Evolutionary conservation across 1,140 invertebrate genomes (phyloP), one percentile per base, ranked within the genome.

Genomic region (Lordiphosa stackelbergi): DNA sequence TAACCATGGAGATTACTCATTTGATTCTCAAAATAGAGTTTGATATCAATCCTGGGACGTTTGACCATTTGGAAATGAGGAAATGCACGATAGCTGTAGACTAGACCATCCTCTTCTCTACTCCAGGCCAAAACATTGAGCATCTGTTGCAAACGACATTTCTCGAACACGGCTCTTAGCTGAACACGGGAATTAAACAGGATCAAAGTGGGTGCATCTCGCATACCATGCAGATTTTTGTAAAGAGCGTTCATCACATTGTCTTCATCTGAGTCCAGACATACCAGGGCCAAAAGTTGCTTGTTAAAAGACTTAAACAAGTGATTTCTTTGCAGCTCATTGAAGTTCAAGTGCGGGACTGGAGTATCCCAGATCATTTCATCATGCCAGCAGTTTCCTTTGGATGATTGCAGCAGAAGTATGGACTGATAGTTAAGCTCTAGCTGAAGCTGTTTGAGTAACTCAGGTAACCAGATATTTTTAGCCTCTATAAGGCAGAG

Each of bases 41-140:
- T 4, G 5, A 69, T 34, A 13, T 58, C 11, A 0, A 0, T 12
- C 7, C 58, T 4, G 0, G 3, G 41, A n/a, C 72, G 51, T 13
- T 59, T 31, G 0, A 58, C 11, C 1, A 77, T 7, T 8, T 13
- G 38, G 7, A 77, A 59, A 2, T 8, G 9, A 0, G 75, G 75
- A 38, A 69, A 79, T 1, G 68, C 68, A 0, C 47, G 38, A 43
- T 57, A 83, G 42, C 77, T 79, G 40, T 83, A 65, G 5, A 83
- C 16, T 8, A 46, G 2, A 3, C 7, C 7, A 13, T 57, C 16
- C 2, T 1, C 19, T 31, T 56, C 38, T 5, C 4, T 5, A 24
- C 11, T 22, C 5, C 64, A 40, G 7, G 72, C 77, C 46, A 79
- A 4, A 0, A 83, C 68, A 65, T 77, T 77, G 0, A 79, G 63